Evolutionary conservation across 2,113 vertebrate genomes (phyloP), one percentile per base, ranked within the genome.

Genomic region (Miniopterus natalensis): DNA sequence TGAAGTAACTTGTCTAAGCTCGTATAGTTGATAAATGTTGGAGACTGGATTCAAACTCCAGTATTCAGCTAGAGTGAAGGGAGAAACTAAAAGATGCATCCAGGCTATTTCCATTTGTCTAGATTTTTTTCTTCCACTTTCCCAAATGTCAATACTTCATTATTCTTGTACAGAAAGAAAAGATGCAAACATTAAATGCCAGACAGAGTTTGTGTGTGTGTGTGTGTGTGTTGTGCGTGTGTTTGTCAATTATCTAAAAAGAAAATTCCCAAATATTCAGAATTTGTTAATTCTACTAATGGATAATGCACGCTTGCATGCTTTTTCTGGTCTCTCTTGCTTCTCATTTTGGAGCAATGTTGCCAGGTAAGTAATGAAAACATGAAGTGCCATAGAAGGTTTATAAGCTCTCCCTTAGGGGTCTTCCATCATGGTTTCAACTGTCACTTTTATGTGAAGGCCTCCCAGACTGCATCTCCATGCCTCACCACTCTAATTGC

Each of bases 221-320:
- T 61, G 27, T 63, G 61, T 55, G 36, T 36, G 51, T 57, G 59
- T 61, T 36, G 36, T 36, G 36, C 36, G 27, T 63, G 61, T 55
- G 36, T 71, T 27, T 13, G 31, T 10, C 27, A 42, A 42, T 84
- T 91, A 71, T n/a, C 78, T 71, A 14, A 77, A 74, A 57, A 42
- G 63, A 25, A 21, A 80, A 49, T 80, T 91, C 31, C 66, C 75
- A 78, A 93, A 80, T 85, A 42, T 84, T 91, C 59, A 55, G 40
- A 80, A 51, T 47, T 31, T 73, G 42, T 57, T 89, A 42, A 68
- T 78, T 89, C 12, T 1, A 42, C 77, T 73, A 68, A 74, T n/a
- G 12, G 42, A 31, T 90, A 66, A 68, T 3, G 5, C n/a, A 66
- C 49, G 2, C 8, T 61, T 81, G 13, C 61, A 21, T 31, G 49